Evolutionary conservation across 2,888 invertebrate genomes (phyloP).

Genomic region (Athalia rosae): DNA sequence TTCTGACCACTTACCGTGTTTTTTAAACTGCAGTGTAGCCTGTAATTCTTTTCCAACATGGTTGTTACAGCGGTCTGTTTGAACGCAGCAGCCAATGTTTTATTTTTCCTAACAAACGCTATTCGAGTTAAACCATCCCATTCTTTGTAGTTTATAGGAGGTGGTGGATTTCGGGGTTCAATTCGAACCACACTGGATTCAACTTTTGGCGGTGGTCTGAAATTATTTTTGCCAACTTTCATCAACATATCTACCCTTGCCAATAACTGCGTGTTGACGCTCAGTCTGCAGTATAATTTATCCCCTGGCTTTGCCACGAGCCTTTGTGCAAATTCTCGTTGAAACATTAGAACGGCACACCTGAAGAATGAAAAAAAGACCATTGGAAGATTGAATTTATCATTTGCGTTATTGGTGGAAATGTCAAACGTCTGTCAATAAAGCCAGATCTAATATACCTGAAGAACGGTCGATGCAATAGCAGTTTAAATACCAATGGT

Average conservation of each 20-base stretch:
- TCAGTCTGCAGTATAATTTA: slow-evolving; percentile 96
- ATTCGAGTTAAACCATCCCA: slow-evolving; percentile 99
- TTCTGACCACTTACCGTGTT: slow-evolving; percentile 79
- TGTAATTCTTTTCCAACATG: slow-evolving; percentile 93
- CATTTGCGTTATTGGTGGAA: neutral
- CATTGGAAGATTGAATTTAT: slow-evolving; percentile 40
- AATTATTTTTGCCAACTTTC: slow-evolving; percentile 99
- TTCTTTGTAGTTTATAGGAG: slow-evolving; percentile 95
- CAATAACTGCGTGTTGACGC: slow-evolving; percentile 96
- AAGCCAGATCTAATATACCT: slow-evolving; percentile 62
- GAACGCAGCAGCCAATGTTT: slow-evolving; percentile 93
- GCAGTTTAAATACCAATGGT: slow-evolving; percentile 94
- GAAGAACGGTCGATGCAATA: slow-evolving; percentile 81
- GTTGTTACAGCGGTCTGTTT: slow-evolving; percentile 89
- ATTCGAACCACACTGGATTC: slow-evolving; percentile 98
- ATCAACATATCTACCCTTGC: slow-evolving; percentile 96
- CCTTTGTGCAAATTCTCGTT: slow-evolving; percentile 98
- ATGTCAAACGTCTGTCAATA: neutral
- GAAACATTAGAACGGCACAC: slow-evolving; percentile 99
- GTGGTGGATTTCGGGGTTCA: slow-evolving; percentile 98
- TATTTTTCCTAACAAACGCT: slow-evolving; percentile 97
- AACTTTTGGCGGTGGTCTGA: slow-evolving; percentile 98
- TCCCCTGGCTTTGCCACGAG: slow-evolving; percentile 98
- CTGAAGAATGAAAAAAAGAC: slow-evolving; percentile 79
- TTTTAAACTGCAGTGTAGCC: slow-evolving; percentile 89